A percentile compares a stretch with the other conserved stretches of the same genome.
phyloP scores from a whole-genome alignment of 1,140 invertebrate species.

The Hylyphantes graminicola region DNA sequence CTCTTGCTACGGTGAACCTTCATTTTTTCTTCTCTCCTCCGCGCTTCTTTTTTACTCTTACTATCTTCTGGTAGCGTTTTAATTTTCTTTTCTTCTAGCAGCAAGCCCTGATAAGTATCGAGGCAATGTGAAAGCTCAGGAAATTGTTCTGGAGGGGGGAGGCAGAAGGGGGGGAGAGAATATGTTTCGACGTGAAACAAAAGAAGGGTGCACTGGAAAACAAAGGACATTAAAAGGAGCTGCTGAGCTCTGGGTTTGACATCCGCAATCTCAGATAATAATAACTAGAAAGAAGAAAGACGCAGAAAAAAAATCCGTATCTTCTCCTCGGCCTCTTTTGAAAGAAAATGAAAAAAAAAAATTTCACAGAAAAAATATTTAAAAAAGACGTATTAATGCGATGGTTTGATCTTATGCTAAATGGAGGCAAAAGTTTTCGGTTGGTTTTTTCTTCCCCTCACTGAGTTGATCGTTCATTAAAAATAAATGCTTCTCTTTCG shows the following conservation, averaged over 20 bases:
- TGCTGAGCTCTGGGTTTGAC: slow-evolving; percentile 48
- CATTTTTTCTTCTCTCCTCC: slow-evolving; percentile 1
- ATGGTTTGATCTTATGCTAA: slow-evolving; percentile 52
- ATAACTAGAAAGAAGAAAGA: slow-evolving; percentile 15
- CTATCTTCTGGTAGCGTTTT: slow-evolving; percentile 6
- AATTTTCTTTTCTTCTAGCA: slow-evolving; percentile 54
- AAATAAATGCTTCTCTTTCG: slow-evolving; percentile 38
- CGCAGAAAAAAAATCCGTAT: slow-evolving; percentile 5
- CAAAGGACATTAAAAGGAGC: slow-evolving; percentile 56
- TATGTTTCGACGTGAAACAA: slow-evolving; percentile 36
- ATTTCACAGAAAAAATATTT: slow-evolving; percentile 8
- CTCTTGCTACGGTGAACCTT: neutral
- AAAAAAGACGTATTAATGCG: slow-evolving; percentile 40
- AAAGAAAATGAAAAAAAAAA: slow-evolving; percentile 20
- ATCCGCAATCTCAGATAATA: slow-evolving; percentile 58
- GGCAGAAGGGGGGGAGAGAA: neutral
- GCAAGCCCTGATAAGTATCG: slow-evolving; percentile 49
- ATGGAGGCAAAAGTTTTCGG: slow-evolving; percentile 45
- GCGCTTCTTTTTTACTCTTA: slow-evolving; percentile 3
- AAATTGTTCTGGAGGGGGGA: slow-evolving; percentile 33
- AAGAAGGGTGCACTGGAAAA: slow-evolving; percentile 43
- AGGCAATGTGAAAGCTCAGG: slow-evolving; percentile 40
- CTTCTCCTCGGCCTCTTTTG: slow-evolving; percentile 3
- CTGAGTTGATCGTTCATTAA: slow-evolving; percentile 31
- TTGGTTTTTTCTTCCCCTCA: slow-evolving; percentile 18